These are phyloP conservation scores for Ormyrus nitidulus DNA, from an alignment of 2,888 invertebrate genomes.

Conservation along the genomic window DNA sequence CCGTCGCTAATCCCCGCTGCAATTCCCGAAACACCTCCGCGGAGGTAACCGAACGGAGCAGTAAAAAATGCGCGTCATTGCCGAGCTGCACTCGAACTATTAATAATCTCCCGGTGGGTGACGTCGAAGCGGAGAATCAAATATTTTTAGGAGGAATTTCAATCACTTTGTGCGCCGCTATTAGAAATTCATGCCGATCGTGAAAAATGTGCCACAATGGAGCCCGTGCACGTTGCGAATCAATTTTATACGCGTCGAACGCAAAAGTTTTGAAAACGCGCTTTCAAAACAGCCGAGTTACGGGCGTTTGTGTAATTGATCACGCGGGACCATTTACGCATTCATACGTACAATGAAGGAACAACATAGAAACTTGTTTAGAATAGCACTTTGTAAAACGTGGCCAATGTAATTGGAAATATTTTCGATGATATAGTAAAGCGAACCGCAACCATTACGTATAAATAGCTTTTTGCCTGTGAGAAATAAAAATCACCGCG, in stretches of 20 bases:
- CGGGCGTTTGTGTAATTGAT: constrained; percentile 1
- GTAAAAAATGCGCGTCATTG: constrained; percentile 21
- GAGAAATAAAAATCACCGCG: too few species aligned
- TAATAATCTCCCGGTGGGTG: background rate
- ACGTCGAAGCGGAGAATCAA: background rate
- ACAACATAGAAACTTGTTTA: too few species aligned
- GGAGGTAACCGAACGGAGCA: background rate
- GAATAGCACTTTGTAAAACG: too few species aligned
- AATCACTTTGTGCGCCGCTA: background rate
- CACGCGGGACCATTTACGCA: constrained; percentile 10
- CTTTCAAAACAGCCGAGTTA: background rate
- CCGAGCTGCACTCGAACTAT: background rate
- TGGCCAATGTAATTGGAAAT: too few species aligned
- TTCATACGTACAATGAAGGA: too few species aligned
- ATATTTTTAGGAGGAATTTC: background rate
- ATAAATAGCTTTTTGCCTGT: too few species aligned
- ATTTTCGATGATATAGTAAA: too few species aligned
- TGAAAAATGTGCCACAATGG: constrained; percentile 15
- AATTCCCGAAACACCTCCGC: background rate
- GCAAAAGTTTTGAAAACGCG: background rate
- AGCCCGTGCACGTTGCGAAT: background rate
- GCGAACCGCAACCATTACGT: too few species aligned
- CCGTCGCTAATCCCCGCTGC: background rate
- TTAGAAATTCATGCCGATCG: background rate
- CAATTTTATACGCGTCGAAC: constrained; percentile 5